Evolutionary conservation across 2,797 vertebrate genomes (phyloP), one percentile per base, ranked within the genome.

Genomic region (Salmo trutta): DNA sequence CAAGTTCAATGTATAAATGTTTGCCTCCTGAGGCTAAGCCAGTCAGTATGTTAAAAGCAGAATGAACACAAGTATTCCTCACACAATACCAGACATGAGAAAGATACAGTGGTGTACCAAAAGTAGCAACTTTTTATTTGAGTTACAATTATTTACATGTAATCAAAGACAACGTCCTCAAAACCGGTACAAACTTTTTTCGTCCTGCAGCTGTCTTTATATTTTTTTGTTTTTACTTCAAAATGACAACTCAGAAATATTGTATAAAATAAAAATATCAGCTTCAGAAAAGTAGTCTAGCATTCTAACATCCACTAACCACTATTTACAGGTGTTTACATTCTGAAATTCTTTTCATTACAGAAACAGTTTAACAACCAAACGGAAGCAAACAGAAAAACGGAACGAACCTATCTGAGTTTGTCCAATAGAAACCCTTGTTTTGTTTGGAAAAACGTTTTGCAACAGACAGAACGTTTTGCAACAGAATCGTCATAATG

Each of bases 71-170:
- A 14, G 10, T 47, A 19, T 68, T 21, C 21, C 29, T 69, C 3
- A 81, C 74, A 78, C 41, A 64, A 73, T 47, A 12, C 10, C 10
- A 85, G 29, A 27, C 21, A 81, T 62, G 79, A 88, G 19, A n/a
- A 84, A 86, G 82, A 86, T 84, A 81, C 47, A 65, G 76, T 79
- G 77, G 77, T 84, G 88, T 97, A 96, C 93, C 96, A 94, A 98
- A 98, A 98, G 97, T 98, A 98, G 95, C 96, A 98, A 97, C 84
- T 87, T 94, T 97, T 97, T 95, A 97, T 98, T 97, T 93, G 94
- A 97, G 96, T 96, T 97, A 96, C 97, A 97, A 97, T 95, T 99
- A 98, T 99, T 96, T 99, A 99, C 96, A 98, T 93, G 96, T 98
- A 97, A 97, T 96, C 96, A 98, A 98, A 97, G 95, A 98, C 96